These are phyloP conservation scores for Abramis brama DNA, from an alignment of 2,113 vertebrate genomes.

Conservation along the genomic window DNA sequence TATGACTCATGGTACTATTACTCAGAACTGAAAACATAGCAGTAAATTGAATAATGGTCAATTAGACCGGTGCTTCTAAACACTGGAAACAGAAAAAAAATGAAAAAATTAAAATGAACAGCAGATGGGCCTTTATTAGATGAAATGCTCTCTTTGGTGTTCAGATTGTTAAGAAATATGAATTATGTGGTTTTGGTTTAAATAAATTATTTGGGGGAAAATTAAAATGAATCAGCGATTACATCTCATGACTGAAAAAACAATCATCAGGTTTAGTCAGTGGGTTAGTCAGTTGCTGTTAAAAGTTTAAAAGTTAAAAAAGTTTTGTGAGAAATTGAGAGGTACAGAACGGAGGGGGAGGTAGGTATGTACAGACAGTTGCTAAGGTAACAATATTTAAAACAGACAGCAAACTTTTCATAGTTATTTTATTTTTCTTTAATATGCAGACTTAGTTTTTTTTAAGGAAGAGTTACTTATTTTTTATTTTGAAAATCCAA, in stretches of 20 bases:
- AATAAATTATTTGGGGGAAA: neutral
- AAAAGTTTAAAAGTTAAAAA: neutral
- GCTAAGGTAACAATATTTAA: constrained; percentile 22
- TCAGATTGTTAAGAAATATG: constrained; percentile 7
- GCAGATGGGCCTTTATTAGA: neutral
- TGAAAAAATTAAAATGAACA: neutral
- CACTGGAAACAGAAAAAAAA: neutral
- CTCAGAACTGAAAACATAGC: constrained; percentile 1
- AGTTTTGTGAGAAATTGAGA: neutral
- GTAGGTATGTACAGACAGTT: neutral
- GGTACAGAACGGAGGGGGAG: neutral
- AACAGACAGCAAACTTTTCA: neutral
- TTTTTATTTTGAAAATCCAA: neutral
- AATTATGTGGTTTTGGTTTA: neutral
- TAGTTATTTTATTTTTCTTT: constrained; percentile 14
- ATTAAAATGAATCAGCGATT: neutral
- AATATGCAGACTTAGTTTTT: neutral
- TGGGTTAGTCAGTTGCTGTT: neutral
- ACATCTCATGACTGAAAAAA: neutral
- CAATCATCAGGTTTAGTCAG: neutral
- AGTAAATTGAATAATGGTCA: constrained; percentile 34
- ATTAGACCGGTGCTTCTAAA: constrained; percentile 35
- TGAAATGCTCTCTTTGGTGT: neutral
- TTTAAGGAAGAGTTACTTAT: neutral
- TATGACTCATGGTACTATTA: constrained; percentile 23